These are phyloP conservation scores for Drosophila insularis DNA, from an alignment of 1,140 invertebrate species.

Conservation along the genomic window DNA sequence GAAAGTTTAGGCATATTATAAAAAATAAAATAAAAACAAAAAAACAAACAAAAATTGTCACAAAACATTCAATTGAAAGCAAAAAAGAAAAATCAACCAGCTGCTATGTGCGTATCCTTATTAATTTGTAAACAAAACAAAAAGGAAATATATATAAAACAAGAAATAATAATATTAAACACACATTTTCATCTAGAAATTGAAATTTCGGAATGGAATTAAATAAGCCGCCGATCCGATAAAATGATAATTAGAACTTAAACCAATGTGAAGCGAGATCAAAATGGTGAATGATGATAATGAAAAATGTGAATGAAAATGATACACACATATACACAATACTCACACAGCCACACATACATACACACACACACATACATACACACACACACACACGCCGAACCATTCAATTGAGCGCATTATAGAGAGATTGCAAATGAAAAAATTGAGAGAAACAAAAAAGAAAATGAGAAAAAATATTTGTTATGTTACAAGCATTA, in stretches of 20 bases:
- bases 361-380: not conserved
- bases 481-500: slow-evolving; percentile 81
- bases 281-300: slow-evolving; percentile 8
- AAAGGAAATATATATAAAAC: slow-evolving; percentile 13
- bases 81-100: not conserved
- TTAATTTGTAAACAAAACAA: slow-evolving; percentile 52
- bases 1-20: not conserved
- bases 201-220: slow-evolving; percentile 40
- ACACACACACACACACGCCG: not conserved
- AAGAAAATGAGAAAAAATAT: slow-evolving; percentile 56
- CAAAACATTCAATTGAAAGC: slow-evolving; percentile 13
- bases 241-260: slow-evolving; percentile 42
- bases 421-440: slow-evolving; percentile 44
- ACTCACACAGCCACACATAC: not conserved
- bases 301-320: slow-evolving; percentile 4
- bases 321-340: not conserved
- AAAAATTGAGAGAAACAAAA: slow-evolving; percentile 36
- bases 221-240: slow-evolving; percentile 21
- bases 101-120: slow-evolving; percentile 51
- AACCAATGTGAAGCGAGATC: slow-evolving; percentile 32
- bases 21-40: slow-evolving; percentile 1
- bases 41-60: not conserved
- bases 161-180: slow-evolving; percentile 45
- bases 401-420: slow-evolving; percentile 57
- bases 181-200: slow-evolving; percentile 68